Base-by-base conservation (phyloP, 2,888 invertebrate species). In the Torymus aiolomorphi region DNA sequence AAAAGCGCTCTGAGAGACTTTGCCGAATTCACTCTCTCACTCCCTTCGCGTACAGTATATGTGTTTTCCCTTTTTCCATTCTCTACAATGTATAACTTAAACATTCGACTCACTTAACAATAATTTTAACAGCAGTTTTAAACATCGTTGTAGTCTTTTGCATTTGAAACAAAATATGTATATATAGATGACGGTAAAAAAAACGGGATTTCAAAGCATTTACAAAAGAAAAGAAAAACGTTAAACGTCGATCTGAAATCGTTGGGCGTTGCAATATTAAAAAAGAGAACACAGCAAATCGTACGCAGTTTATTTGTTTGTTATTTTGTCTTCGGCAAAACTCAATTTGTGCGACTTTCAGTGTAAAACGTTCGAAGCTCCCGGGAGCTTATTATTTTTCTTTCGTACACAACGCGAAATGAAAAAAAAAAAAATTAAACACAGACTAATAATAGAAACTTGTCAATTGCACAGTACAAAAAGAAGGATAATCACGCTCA, bases 1-100 rank as follows among this genome's bases (percentile, higher is more conserved):
- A 54, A 77, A 69, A 81, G 76, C 76, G 75, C 74, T 81, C 66
- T 67, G 52, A 75, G 71, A 66, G 62, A 76, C 80, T 78, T 51
- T 59, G 59, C 67, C 54, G 20, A 56, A 52, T 71, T 12, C 1
- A 2, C 42, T 13, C 65, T 59, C 31, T 49, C n/a, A 24, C 54
- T 74, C 69, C 8, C 42, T 42, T 42, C 42, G 8, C 42, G 51
- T 78, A 67, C 54, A 63, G 49, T 71, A 61, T 59, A 42, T 42
- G 8, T 70, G 61, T 63, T 76, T 54, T 11, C 18, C 59, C 11
- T 49, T 67, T 42, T 61, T 51, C 49, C 59, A 10, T 49, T 51
- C 71, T 63, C 63, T 31, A 13, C 49, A 62, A 63, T 54, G n/a
- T 13, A 72, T 42, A 54, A 80, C 42, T 63, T 62, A 73, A 78